These are phyloP conservation scores for Holothuria glaberrima DNA, from an alignment of 35 echinoderm and acorn worm species.

Conservation along the genomic window DNA sequence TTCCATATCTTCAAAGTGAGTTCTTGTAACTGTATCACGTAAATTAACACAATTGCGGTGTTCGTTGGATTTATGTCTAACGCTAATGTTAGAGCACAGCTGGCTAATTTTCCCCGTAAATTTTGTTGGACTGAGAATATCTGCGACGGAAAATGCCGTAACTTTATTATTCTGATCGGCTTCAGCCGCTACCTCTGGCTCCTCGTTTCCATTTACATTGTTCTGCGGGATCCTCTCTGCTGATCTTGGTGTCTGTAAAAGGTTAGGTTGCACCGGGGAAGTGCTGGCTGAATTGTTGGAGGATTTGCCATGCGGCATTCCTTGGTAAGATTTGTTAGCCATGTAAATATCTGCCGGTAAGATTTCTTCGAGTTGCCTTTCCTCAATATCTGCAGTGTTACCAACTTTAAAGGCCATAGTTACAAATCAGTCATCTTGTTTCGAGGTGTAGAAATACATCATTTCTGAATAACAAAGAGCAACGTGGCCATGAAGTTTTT, in stretches of 20 bases:
- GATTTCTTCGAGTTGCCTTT: neutral
- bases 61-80: too few relatives aligned
- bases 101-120: slow-evolving; percentile 42
- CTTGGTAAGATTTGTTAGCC: neutral
- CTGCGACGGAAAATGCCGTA: slow-evolving; percentile 27
- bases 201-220: too few relatives aligned
- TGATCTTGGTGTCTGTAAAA: neutral
- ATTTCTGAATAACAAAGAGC: too few relatives aligned
- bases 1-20: too few relatives aligned
- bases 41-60: too few relatives aligned
- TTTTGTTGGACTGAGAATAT: slow-evolving; percentile 50
- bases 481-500: too few relatives aligned
- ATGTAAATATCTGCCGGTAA: neutral
- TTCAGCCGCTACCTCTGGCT: neutral
- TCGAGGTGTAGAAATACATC: neutral
- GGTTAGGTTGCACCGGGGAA: neutral
- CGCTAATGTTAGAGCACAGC: neutral
- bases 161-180: slow-evolving; percentile 2
- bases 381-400: neutral
- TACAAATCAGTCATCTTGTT: neutral
- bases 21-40: too few relatives aligned
- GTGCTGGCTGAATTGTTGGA: neutral
- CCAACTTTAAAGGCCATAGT: slow-evolving; percentile 21
- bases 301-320: neutral
- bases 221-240: neutral